These are phyloP conservation scores for Ficedula albicollis DNA, from an alignment of 2,797 vertebrate species.

Conservation along the genomic window DNA sequence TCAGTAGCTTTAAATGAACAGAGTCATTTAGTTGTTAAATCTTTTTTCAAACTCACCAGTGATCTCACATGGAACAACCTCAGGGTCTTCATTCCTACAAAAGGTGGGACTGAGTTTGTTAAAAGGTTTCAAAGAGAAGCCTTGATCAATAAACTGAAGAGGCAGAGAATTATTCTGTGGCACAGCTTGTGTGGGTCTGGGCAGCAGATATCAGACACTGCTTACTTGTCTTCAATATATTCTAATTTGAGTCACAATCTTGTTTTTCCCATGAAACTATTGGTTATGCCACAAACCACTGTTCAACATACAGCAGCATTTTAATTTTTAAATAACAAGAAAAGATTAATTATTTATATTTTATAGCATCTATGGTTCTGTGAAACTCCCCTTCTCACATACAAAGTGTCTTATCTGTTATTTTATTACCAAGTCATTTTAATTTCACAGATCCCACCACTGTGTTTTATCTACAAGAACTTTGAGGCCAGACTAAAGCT, in stretches of 20 bases:
- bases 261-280: not conserved
- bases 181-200: not conserved
- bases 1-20: not conserved
- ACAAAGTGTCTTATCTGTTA: not conserved
- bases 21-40: not conserved
- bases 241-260: not conserved
- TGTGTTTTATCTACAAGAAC: not conserved
- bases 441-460: not conserved
- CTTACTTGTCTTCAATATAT: not conserved
- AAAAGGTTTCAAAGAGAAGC: not conserved
- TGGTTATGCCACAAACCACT: not conserved
- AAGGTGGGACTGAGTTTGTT: not conserved
- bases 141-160: not conserved
- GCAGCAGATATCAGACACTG: not conserved
- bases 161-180: not conserved
- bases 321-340: not conserved
- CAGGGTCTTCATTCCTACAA: conserved; percentile 66
- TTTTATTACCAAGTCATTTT: not conserved
- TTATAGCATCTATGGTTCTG: not conserved
- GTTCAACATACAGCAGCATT: not conserved
- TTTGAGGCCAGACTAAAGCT: not conserved
- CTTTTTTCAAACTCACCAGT: conserved; percentile 70
- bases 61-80: conserved; percentile 56
- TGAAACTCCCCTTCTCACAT: not conserved
- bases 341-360: not conserved